Percentiles rank a stretch among this genome's conserved stretches.
Evolutionary conservation across 2,797 vertebrate genomes (phyloP).

Genomic region (Lacerta viridis): DNA sequence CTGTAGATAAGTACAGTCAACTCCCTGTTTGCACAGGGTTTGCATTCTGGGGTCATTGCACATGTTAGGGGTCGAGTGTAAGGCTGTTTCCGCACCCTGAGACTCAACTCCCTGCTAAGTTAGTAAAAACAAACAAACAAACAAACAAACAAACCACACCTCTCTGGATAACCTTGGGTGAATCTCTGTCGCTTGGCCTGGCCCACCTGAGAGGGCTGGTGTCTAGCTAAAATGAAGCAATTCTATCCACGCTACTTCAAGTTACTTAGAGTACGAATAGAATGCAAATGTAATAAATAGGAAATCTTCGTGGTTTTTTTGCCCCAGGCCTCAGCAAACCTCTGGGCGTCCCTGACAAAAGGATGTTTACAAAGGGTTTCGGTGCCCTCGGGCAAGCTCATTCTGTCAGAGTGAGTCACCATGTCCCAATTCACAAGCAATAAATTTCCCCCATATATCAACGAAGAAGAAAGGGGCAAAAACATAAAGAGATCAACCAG

Average conservation of each 20-base stretch:
- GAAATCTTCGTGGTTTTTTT: not conserved
- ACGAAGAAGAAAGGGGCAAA: constrained; percentile 4
- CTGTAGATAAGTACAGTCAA: no score
- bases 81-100: no score
- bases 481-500: constrained; percentile 37
- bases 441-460: constrained; percentile 28
- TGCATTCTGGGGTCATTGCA: no score
- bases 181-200: not conserved
- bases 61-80: no score
- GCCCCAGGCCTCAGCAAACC: constrained; percentile 17
- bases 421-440: constrained; percentile 34
- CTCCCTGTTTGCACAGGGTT: no score
- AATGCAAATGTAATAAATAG: not conserved
- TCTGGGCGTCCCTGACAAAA: constrained; percentile 18
- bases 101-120: not conserved
- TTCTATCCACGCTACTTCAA: not conserved
- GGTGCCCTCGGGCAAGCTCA: not conserved
- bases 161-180: not conserved
- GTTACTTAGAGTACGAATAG: not conserved
- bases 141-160: no score
- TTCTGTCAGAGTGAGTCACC: constrained; percentile 35
- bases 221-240: not conserved
- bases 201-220: no score
- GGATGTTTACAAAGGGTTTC: constrained; percentile 50
- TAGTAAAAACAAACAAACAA: not conserved